Base-by-base conservation (phyloP, 2,797 vertebrate species). In the Chelmon rostratus region DNA sequence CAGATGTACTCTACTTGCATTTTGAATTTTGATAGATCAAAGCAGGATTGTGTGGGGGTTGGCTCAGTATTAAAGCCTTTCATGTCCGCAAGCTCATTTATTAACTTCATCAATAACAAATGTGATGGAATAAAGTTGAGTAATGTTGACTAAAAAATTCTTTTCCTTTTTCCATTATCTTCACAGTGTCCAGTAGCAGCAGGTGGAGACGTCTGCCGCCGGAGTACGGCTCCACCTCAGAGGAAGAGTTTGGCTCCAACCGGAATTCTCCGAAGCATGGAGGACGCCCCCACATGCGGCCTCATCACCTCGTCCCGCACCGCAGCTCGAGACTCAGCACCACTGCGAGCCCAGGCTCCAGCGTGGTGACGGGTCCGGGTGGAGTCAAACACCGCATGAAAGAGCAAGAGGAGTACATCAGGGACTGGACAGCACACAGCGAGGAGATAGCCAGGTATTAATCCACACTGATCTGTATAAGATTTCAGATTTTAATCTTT, bases 161-260 rank as follows among this genome's bases (percentile, higher is more conserved):
- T 33, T 7, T 53, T 62, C 13, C 6, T 35, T 19, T 78, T 53
- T 47, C 62, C 71, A 44, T 90, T 71, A 8, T 80, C 54, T 85
- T 56, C 11, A 71, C 80, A 94, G 88, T 91, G 81, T 90, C 96
- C 95, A 98, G 98, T 93, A 97, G 96, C 95, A 96, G 96, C 94
- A 95, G 98, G 94, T 99, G 98, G 98, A 96, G 98, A 92, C 97
- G 98, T 90, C 95, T 99, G 94, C 97, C 98, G 50, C 98, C 97
- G 56, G 98, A 99, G 95, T 99, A 99, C 88, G 98, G 97, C 94
- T 99, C 98, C 94, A 99, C 98, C 92, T 99, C 98, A 44, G 98
- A 99, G 96, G 98, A 99, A 92, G 98, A 99, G 93, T 99, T 99
- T 33, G 96, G 98, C 92, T 98, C 98, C 88, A 97, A 95, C 95